Base-by-base conservation (phyloP, 2,888 invertebrate species). In the Drosophila rellima region DNA sequence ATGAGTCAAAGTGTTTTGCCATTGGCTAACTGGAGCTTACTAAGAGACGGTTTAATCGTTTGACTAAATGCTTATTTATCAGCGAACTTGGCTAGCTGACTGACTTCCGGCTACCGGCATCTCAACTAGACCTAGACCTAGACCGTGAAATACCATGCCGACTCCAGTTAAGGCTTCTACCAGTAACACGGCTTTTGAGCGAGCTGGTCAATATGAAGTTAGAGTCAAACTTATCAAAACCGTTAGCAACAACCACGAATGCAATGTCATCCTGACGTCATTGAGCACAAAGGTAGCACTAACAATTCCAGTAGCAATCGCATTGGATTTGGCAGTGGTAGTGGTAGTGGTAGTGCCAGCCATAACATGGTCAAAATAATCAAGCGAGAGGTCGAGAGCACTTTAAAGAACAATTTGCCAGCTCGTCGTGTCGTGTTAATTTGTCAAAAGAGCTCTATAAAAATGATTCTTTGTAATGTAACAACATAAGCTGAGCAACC, bases 81-180 rank as follows among this genome's bases (percentile, higher is more conserved):
- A 88, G 68, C 78, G 48, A 86, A 72, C 63, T 88, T 76, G 80
- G 85, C 64, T 73, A 68, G 78, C 68, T 73, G 78, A 61, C 52
- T 48, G 26, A 88, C 88, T 83, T 83, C 83, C 83, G 81, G 67
- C 68, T 82, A 62, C 66, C 75, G 74, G 64, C 40, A 59, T 57
- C 67, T 35, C 26, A 66, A 68, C 78, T 80, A 87, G 88, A 85
- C 80, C 80, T 69, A 80, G 80, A 75, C 80, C 80, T 69, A 81
- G 80, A 76, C 87, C 87, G 65, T 82, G 85, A 89, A 74, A 66
- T 66, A 42, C 33, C 35, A 33, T 20, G 59, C 44, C 44, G 15
- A 35, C 55, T 31, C 15, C 29, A 39, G n/a, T 13, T 37, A 44
- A 48, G 56, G 54, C 40, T 31, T 40, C 13, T 8, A 48, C 54